A percentile compares a stretch with the other conserved stretches of the same genome.
phyloP scores from a whole-genome alignment of 2,113 vertebrate genomes.

The Delphinus delphis region DNA sequence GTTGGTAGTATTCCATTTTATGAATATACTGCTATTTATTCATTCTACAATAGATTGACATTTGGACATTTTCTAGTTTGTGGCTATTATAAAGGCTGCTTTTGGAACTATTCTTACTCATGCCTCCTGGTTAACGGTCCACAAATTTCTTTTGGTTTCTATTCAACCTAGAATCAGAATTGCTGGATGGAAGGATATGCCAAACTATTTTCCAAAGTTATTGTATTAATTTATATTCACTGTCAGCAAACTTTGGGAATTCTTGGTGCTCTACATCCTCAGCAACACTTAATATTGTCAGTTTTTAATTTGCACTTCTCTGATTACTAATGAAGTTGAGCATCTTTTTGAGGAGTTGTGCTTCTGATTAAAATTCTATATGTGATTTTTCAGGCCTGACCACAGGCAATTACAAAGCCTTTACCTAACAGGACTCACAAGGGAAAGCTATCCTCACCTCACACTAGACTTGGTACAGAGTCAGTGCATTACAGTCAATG shows the following conservation, averaged over 20 bases:
- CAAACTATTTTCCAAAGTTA: background rate
- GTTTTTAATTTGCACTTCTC: background rate
- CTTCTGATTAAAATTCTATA: background rate
- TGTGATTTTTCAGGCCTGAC: background rate
- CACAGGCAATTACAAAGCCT: background rate
- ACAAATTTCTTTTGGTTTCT: background rate
- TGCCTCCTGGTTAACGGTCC: background rate
- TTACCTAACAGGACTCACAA: background rate
- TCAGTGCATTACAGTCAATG: background rate
- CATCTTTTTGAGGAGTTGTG: background rate
- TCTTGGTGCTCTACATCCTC: background rate
- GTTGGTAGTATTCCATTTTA: background rate
- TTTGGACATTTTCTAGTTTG: background rate
- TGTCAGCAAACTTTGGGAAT: background rate
- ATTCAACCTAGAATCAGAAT: background rate
- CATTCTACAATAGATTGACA: background rate
- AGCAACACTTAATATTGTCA: background rate
- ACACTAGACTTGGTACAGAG: background rate
- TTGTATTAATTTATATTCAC: background rate
- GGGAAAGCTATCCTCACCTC: background rate
- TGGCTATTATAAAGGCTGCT: background rate
- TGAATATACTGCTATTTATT: background rate
- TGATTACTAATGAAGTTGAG: background rate
- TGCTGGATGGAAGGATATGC: background rate
- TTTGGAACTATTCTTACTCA: background rate